A percentile compares a stretch with the other conserved stretches of the same genome.
These are phyloP conservation scores for Champsocephalus gunnari DNA, from an alignment of 2,797 vertebrate species.

Conservation along the genomic window DNA sequence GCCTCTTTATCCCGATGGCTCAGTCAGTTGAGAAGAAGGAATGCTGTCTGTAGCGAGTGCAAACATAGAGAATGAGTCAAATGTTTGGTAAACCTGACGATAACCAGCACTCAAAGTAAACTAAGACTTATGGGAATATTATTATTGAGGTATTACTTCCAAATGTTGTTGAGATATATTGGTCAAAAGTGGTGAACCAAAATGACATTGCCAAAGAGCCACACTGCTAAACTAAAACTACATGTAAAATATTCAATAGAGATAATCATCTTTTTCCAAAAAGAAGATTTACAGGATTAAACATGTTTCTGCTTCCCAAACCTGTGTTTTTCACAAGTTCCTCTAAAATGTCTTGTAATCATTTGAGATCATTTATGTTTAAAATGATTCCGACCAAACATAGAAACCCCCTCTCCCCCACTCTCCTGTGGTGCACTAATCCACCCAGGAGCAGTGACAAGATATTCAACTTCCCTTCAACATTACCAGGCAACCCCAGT, in stretches of 20 bases:
- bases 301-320: background rate
- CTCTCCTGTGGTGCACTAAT: conserved; percentile 44
- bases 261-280: background rate
- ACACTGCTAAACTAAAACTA: background rate
- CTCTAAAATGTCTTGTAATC: background rate
- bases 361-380: background rate
- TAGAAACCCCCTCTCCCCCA: background rate
- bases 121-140: background rate
- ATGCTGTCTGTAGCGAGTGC: background rate
- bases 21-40: background rate
- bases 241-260: background rate
- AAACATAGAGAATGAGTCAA: background rate
- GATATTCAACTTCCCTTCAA: background rate
- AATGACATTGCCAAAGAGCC: background rate
- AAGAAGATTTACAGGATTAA: background rate
- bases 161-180: background rate
- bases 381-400: background rate
- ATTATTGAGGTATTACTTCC: background rate
- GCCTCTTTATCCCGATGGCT: background rate
- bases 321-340: background rate
- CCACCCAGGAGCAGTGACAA: conserved; percentile 20
- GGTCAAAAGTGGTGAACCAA: background rate
- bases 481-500: background rate
- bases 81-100: background rate
- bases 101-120: background rate